These are phyloP conservation scores for Anser cygnoides DNA, from an alignment of 2,113 vertebrate genomes.

Conservation along the genomic window DNA sequence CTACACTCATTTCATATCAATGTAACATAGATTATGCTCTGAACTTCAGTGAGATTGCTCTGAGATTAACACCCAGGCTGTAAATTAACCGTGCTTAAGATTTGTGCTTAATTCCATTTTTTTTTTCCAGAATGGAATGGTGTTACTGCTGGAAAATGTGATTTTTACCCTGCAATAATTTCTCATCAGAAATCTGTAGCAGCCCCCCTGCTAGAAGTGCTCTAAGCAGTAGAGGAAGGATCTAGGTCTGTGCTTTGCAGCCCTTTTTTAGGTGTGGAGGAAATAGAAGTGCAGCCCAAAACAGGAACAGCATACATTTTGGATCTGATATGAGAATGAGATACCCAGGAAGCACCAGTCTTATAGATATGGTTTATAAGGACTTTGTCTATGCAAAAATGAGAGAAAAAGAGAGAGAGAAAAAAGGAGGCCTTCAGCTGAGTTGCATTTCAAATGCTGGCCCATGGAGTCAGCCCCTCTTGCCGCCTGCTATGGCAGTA, in stretches of 20 bases:
- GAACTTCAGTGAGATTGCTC: neutral
- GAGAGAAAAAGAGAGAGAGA: neutral
- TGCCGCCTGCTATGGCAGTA: neutral
- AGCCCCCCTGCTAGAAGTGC: neutral
- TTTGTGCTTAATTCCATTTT: neutral
- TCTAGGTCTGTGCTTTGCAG: neutral
- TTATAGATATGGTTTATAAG: neutral
- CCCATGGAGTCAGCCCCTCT: neutral
- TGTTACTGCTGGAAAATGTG: neutral
- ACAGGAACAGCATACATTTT: neutral
- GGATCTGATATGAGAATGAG: neutral
- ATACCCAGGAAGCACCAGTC: neutral
- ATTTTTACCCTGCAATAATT: neutral
- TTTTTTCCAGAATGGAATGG: accelerated
- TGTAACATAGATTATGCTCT: neutral
- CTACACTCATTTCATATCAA: neutral
- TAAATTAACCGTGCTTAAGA: neutral
- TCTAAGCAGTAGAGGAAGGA: neutral
- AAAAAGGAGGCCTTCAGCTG: neutral
- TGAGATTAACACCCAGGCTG: neutral
- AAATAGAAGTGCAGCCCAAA: neutral
- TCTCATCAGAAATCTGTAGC: neutral
- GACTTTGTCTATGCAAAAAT: neutral
- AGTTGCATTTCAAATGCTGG: neutral
- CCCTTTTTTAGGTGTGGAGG: neutral